phyloP scores from a whole-genome alignment of 1,140 invertebrate genomes.

The Zophobas morio region DNA sequence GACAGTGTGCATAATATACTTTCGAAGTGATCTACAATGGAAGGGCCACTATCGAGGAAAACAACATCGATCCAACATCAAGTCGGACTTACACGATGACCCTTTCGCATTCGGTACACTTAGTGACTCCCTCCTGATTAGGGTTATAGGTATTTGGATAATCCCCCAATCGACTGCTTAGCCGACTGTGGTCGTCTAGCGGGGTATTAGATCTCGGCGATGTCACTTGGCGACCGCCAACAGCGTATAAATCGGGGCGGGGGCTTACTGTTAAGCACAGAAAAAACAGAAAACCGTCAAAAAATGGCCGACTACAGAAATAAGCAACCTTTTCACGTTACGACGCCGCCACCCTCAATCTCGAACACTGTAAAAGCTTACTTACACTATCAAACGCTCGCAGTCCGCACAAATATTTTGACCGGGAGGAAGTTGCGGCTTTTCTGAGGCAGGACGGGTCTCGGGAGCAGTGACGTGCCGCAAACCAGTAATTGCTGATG shows the following conservation, averaged over 20 bases:
- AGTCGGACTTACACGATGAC: conserved; percentile 82
- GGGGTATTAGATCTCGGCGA: conserved; percentile 50
- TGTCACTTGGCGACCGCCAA: conserved; percentile 36
- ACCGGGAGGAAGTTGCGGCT: conserved; percentile 82
- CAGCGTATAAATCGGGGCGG: conserved; percentile 24
- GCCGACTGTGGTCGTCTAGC: conserved; percentile 66
- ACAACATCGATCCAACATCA: conserved; percentile 66
- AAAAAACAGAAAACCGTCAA: conserved; percentile 33
- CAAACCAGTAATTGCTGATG: conserved; percentile 68
- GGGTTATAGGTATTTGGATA: conserved; percentile 41
- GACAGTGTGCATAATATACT: conserved; percentile 4
- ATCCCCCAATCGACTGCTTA: conserved; percentile 65
- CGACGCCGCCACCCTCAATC: conserved; percentile 12
- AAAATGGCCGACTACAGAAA: conserved; percentile 28
- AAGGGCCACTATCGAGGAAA: conserved; percentile 16
- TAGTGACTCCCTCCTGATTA: conserved; percentile 71
- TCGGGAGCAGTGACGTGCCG: conserved; percentile 81
- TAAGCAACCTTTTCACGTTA: conserved; percentile 16
- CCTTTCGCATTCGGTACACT: conserved; percentile 82
- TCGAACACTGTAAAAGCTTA: conserved; percentile 64
- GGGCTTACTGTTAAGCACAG: conserved; percentile 35
- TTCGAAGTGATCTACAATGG: conserved; percentile 22
- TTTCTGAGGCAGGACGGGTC: conserved; percentile 70
- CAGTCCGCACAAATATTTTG: conserved; percentile 95
- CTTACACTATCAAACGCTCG: conserved; percentile 95